Evolutionary conservation across 2,113 vertebrate species (phyloP).

Genomic region (Edolisoma coerulescens): DNA sequence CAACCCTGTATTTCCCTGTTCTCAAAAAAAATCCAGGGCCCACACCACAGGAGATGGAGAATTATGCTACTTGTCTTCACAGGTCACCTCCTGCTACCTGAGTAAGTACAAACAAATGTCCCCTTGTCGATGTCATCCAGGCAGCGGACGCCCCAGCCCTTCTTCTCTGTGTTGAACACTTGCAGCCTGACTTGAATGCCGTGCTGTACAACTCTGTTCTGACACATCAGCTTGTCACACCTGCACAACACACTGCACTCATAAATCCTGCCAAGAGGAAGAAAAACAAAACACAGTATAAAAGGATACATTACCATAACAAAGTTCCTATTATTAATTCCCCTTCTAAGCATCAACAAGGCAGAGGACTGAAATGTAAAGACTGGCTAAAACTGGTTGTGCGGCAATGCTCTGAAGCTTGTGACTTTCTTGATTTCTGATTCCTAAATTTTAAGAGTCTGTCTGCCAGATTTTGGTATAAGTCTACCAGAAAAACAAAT

Average conservation of each 20-base stretch:
- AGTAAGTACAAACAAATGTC: constrained; percentile 90
- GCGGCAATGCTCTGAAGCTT: neutral
- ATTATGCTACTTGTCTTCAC: neutral
- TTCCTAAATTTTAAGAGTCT: neutral
- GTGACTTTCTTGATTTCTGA: neutral
- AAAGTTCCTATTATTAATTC: neutral
- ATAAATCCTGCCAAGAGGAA: constrained; percentile 77
- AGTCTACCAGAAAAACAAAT: neutral
- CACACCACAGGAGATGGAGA: neutral
- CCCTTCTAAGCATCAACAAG: neutral
- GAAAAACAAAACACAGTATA: neutral
- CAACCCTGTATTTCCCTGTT: neutral
- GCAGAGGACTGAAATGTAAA: neutral
- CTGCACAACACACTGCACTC: constrained; percentile 89
- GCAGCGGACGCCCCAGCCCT: constrained; percentile 92
- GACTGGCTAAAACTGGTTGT: neutral
- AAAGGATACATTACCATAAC: neutral
- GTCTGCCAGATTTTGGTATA: neutral
- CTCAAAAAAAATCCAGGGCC: neutral
- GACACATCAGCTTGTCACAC: constrained; percentile 83
- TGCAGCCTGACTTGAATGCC: constrained; percentile 88
- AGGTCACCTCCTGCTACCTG: constrained; percentile 75
- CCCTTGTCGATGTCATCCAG: constrained; percentile 90
- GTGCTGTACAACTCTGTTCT: constrained; percentile 90
- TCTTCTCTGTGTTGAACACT: constrained; percentile 82